Evolutionary conservation across 2,113 vertebrate species (phyloP), one percentile per base, ranked within the genome.

Genomic region (Balaeniceps rex): DNA sequence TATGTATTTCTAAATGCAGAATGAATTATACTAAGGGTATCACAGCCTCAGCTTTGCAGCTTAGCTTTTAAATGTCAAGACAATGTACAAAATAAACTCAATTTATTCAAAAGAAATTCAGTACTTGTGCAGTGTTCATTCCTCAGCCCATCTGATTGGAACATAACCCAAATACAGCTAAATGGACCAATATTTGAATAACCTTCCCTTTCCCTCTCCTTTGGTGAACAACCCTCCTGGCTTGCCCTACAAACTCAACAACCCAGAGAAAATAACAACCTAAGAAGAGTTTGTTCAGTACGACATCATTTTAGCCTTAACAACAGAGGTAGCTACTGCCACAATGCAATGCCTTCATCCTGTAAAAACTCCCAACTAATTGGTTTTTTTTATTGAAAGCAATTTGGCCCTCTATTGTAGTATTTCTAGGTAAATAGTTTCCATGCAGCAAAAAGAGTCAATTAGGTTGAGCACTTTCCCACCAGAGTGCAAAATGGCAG

Each of bases 381-480:
- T 65, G 29, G 7, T 1, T 5, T 54, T 17, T 63, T 76, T 44
- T 44, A 14, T 44, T 1, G 6, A 83, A 95, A 90, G 15, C 47
- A 79, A 90, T 83, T 93, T 90, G 51, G 63, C 18, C n/a, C 38
- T n/a, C 44, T 47, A 24, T 49, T 70, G 11, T 38, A 51, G 18
- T 54, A 85, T 69, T 96, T 89, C 78, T 83, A 47, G 60, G 84
- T 83, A 93, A 97, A 88, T 78, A 93, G 93, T 55, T 93, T 94
- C 72, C 75, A 87, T 33, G 83, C 31, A 95, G 58, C 82, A 82
- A 72, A 78, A 93, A 55, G 79, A 84, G 94, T 85, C 87, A 90
- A 88, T 97, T 94, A 92, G 23, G 55, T 94, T 97, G 83, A 97
- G 89, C 40, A 18, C 58, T 97, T 85, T 90, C 85, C 80, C 84